Evolutionary conservation across 30 jellyfish, hydroid and myxozoan genomes (phyloP).

Genomic region (Cassiopea andromeda): DNA sequence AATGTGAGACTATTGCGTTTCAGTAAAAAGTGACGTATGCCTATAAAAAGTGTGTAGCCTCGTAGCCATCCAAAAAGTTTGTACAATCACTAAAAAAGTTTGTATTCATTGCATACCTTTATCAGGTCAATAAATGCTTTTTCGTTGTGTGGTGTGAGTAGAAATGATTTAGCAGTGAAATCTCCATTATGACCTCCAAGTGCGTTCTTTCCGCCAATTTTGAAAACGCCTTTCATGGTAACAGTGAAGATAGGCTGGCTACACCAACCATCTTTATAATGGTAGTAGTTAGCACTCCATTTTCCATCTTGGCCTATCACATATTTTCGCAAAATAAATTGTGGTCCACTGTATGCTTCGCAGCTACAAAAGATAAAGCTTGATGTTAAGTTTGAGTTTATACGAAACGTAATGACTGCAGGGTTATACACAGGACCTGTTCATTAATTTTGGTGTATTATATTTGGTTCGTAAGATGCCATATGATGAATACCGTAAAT

Average conservation of each 20-base stretch:
- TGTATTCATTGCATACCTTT: conserved; percentile 31
- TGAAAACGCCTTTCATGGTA: conserved; percentile 53
- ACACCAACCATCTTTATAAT: conserved; percentile 79
- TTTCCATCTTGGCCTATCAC: conserved; percentile 56
- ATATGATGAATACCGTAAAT: too few relatives aligned
- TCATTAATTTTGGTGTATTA: too few relatives aligned
- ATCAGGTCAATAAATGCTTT: conserved; percentile 23
- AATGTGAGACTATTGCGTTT: too few relatives aligned
- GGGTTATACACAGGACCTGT: too few relatives aligned
- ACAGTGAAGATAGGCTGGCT: conserved; percentile 67
- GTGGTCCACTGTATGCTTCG: conserved; percentile 77
- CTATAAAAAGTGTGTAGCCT: too few relatives aligned
- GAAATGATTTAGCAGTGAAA: conserved; percentile 52
- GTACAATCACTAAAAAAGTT: neutral
- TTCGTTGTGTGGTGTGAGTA: conserved; percentile 56
- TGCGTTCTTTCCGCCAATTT: conserved; percentile 49
- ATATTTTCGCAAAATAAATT: conserved; percentile 63
- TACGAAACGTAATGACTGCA: too few relatives aligned
- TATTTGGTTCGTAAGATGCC: too few relatives aligned
- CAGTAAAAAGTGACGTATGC: too few relatives aligned
- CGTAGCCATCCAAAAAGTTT: too few relatives aligned
- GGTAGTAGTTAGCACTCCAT: conserved; percentile 68
- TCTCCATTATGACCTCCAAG: conserved; percentile 72
- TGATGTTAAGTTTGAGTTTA: too few relatives aligned
- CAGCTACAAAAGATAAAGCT: conserved; percentile 35